phyloP scores from a whole-genome alignment of 1,140 invertebrate genomes.

The Chymomyza costata region DNA sequence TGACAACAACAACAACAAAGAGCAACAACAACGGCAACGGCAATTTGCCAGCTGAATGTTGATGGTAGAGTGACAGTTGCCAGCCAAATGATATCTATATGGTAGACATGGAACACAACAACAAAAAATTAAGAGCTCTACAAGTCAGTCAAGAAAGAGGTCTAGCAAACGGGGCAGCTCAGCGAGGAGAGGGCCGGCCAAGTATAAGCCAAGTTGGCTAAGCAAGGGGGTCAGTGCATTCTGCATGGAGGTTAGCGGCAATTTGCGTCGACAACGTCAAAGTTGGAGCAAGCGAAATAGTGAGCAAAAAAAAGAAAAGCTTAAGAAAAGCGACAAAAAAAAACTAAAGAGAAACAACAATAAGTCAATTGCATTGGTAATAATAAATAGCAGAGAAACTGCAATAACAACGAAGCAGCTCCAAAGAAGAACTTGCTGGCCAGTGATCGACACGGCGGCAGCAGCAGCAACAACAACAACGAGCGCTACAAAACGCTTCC shows the following conservation, averaged over 20 bases:
- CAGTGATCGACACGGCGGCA: conserved; percentile 14
- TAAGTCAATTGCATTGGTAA: conserved; percentile 60
- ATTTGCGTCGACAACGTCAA: conserved; percentile 60
- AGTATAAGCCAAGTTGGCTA: conserved; percentile 20
- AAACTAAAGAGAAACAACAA: conserved; percentile 40
- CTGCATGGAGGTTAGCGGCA: conserved; percentile 63
- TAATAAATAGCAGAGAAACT: conserved; percentile 59
- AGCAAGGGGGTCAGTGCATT: conserved; percentile 55
- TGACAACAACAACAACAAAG: background rate
- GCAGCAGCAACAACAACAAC: conserved; percentile 53
- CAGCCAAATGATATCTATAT: conserved; percentile 16
- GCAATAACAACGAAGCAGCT: conserved; percentile 9
- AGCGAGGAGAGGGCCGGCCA: too few relatives aligned
- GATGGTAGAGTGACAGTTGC: conserved; percentile 11
- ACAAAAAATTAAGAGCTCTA: background rate
- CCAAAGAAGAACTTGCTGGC: too few relatives aligned
- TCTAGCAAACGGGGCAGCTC: too few relatives aligned
- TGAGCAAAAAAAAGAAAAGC: too few relatives aligned
- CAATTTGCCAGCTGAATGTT: background rate
- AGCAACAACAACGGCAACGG: background rate
- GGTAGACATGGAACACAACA: conserved; percentile 5
- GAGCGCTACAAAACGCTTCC: conserved; percentile 69
- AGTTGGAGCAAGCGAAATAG: conserved; percentile 41
- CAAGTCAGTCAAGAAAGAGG: too few relatives aligned
- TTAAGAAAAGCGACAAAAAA: conserved; percentile 9